Conservation (phyloP, 2,113 vertebrate genomes). For the Semicossyphus pulcher region DNA sequence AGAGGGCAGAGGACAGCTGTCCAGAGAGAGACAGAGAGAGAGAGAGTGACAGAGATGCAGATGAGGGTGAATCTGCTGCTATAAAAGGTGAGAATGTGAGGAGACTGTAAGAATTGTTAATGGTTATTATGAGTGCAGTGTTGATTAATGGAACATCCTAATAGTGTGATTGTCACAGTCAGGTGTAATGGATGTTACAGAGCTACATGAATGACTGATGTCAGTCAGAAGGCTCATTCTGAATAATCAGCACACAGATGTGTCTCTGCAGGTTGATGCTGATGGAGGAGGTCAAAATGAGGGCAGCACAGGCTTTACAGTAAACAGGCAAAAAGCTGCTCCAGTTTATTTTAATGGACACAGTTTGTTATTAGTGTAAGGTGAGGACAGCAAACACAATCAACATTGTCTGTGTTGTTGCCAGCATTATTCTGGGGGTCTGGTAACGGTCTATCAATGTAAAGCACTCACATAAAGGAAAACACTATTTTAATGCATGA, state of each 20-base stretch:
- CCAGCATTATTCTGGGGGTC: neutral
- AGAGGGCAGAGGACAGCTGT: slow-evolving; percentile 47
- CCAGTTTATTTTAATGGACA: neutral
- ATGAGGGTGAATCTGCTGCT: slow-evolving; percentile 11
- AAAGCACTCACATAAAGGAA: neutral
- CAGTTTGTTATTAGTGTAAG: neutral
- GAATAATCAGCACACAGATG: slow-evolving; percentile 54
- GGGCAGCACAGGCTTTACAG: slow-evolving; percentile 1
- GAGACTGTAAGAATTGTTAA: slow-evolving; percentile 51
- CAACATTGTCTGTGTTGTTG: neutral
- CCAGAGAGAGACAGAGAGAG: neutral
- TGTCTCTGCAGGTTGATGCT: slow-evolving; percentile 50
- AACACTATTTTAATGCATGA: too few relatives aligned
- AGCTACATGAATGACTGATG: slow-evolving; percentile 61
- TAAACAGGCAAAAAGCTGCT: neutral
- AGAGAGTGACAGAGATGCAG: neutral
- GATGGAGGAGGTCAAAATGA: slow-evolving; percentile 54
- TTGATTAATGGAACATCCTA: slow-evolving; percentile 66
- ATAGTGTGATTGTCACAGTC: slow-evolving; percentile 63
- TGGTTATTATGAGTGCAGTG: slow-evolving; percentile 39
- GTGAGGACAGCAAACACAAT: neutral
- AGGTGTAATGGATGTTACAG: slow-evolving; percentile 68
- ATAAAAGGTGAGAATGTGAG: slow-evolving; percentile 51
- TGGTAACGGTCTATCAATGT: neutral
- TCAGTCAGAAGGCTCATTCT: slow-evolving; percentile 35